A percentile compares a stretch with the other conserved stretches of the same genome.
These are phyloP conservation scores for Regulus satrapa DNA, from an alignment of 2,113 vertebrate species.

Conservation along the genomic window DNA sequence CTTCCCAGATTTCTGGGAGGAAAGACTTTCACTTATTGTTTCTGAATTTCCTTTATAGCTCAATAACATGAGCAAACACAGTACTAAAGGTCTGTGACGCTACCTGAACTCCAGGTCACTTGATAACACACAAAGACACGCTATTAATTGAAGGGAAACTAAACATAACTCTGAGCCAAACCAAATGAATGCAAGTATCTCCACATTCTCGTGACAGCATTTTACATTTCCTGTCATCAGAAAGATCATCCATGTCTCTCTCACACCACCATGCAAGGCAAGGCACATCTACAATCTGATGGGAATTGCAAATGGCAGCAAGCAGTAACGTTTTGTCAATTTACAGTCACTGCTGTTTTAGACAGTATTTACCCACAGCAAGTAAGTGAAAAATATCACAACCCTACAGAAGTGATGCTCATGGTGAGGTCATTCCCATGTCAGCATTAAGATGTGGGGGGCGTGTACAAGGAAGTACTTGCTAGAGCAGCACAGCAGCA, in stretches of 20 bases:
- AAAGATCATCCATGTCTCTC: not conserved
- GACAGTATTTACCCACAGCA: not conserved
- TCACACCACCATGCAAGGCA: not conserved
- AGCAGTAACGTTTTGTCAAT: not conserved
- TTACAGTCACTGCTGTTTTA: not conserved
- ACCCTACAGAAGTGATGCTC: not conserved
- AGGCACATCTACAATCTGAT: not conserved
- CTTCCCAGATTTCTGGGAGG: not conserved
- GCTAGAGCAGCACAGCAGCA: not conserved
- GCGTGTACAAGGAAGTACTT: not conserved
- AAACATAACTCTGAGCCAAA: not conserved
- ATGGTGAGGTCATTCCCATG: not conserved
- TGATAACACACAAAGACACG: fast-evolving
- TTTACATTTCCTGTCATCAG: not conserved
- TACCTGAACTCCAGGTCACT: not conserved
- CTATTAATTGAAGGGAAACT: not conserved
- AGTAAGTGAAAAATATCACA: not conserved
- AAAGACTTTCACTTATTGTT: not conserved
- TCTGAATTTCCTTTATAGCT: not conserved
- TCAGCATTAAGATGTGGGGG: not conserved
- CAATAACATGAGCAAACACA: not conserved
- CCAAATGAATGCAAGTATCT: not conserved
- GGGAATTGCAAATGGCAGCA: not conserved
- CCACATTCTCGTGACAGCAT: not conserved
- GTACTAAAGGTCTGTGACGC: not conserved